These are phyloP conservation scores for Terrapene triunguis DNA, from an alignment of 2,113 vertebrate genomes.

Conservation along the genomic window DNA sequence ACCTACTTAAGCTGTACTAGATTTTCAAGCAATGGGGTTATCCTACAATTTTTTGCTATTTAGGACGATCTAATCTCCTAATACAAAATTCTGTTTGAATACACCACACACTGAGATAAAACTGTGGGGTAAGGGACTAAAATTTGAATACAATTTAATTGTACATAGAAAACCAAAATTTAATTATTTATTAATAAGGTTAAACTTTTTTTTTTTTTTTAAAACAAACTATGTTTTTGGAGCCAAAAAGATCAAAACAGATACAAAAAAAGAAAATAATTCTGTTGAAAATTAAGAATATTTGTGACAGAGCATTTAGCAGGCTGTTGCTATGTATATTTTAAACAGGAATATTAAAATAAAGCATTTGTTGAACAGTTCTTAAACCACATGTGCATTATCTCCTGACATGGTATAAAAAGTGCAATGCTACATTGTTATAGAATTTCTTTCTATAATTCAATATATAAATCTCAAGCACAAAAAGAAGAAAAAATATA, in stretches of 20 bases:
- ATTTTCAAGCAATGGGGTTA: constrained; percentile 66
- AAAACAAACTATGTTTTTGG: constrained; percentile 54
- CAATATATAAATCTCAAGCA: neutral
- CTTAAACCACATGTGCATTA: neutral
- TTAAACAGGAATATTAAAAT: neutral
- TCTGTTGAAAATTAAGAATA: neutral
- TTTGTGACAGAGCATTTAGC: neutral
- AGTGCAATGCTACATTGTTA: neutral
- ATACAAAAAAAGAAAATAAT: neutral
- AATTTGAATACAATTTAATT: constrained; percentile 72
- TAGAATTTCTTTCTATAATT: neutral
- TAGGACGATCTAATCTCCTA: constrained; percentile 70
- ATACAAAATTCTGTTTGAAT: constrained; percentile 79
- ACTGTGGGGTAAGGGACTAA: constrained; percentile 65
- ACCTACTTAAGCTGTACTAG: constrained; percentile 55
- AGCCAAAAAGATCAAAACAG: constrained; percentile 2
- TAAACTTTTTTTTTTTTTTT: constrained; percentile 66
- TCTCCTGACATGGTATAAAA: neutral
- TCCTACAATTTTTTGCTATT: constrained; percentile 69
- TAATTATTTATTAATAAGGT: constrained; percentile 68
- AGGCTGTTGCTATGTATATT: neutral
- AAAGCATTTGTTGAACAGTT: neutral
- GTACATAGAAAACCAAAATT: constrained; percentile 66
- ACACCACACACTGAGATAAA: constrained; percentile 75
- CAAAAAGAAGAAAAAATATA: neutral